Evolutionary conservation across 2,888 invertebrate genomes (phyloP).

Genomic region (Scrobipalpa atriplicella): DNA sequence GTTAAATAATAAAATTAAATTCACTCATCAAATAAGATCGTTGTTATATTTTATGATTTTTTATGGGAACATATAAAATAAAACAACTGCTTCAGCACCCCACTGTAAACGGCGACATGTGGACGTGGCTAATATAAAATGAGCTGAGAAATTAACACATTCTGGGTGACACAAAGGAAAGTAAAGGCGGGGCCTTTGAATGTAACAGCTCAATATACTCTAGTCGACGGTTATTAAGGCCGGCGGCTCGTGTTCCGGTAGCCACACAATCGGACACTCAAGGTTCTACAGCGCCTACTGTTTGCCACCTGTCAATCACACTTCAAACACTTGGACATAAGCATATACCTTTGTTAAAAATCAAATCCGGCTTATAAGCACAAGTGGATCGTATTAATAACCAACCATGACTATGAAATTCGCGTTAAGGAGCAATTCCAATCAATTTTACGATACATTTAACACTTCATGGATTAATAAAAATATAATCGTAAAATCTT

Average conservation of each 20-base stretch:
- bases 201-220: constrained; percentile 1
- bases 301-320: constrained; percentile 31
- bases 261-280: constrained; percentile 23
- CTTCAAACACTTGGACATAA: constrained; percentile 23
- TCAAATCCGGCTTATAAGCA: constrained; percentile 19
- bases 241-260: constrained; percentile 27
- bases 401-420: not conserved
- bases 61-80: not conserved
- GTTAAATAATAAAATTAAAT: constrained; percentile 1
- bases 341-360: not conserved
- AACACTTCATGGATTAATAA: not conserved
- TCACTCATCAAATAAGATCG: not conserved
- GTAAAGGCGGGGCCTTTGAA: not conserved
- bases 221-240: constrained; percentile 1
- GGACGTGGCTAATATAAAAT: constrained; percentile 2
- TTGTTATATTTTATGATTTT: not conserved
- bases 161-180: not conserved
- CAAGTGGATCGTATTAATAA: not conserved
- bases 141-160: not conserved
- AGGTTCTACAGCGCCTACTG: constrained; percentile 28
- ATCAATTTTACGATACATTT: not conserved
- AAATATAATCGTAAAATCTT: not conserved
- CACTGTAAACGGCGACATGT: not conserved
- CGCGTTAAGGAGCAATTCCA: not conserved
- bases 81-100: not conserved